phyloP scores from a whole-genome alignment of 2,113 vertebrate species.

The Pygoscelis adeliae region DNA sequence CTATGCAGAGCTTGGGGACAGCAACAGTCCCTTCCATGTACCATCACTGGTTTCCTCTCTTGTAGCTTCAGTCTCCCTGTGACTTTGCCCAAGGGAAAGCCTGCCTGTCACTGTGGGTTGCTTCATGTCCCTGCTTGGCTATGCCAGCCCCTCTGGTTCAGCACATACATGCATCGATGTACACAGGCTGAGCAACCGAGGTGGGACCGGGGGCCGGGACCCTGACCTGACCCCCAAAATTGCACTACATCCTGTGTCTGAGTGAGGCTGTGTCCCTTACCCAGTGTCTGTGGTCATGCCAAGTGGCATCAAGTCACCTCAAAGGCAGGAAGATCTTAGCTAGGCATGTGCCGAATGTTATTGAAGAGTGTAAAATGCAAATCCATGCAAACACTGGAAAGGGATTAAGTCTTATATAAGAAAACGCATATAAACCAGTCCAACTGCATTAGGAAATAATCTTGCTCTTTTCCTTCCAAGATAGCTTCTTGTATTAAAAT shows the following conservation, averaged over 20 bases:
- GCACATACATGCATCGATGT: rapidly evolving
- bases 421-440: neutral
- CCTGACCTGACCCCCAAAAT: neutral
- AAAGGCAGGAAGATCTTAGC: neutral
- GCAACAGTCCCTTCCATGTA: neutral
- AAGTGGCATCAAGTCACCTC: neutral
- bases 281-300: neutral
- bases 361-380: neutral
- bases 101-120: neutral
- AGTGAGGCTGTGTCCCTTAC: neutral
- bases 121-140: neutral
- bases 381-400: neutral
- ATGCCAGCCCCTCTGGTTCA: neutral
- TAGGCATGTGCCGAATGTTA: neutral
- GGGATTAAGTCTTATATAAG: neutral
- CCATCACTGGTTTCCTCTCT: neutral
- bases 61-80: neutral
- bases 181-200: rapidly evolving
- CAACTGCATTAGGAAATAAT: neutral
- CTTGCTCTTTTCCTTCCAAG: neutral
- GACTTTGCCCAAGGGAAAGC: neutral
- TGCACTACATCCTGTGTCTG: too few relatives aligned
- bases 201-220: neutral
- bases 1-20: neutral
- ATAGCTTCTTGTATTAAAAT: neutral